A percentile compares a stretch with the other conserved stretches of the same genome.
Evolutionary conservation across 1,140 invertebrate genomes (phyloP).

Genomic region (Zaprionus africanus): DNA sequence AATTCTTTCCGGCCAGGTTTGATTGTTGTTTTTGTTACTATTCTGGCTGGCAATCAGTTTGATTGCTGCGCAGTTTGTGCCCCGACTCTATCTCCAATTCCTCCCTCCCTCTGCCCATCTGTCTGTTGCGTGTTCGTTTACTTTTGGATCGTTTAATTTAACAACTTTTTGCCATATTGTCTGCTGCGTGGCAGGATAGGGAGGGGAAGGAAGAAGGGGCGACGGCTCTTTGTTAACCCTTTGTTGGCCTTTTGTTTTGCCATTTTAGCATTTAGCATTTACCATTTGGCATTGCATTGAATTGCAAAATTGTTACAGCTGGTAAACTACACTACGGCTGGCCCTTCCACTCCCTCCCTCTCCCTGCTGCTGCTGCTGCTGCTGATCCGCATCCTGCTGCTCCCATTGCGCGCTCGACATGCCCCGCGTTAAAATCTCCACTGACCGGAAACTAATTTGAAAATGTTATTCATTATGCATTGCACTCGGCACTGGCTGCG

Average conservation of each 20-base stretch:
- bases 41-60: conserved; percentile 32
- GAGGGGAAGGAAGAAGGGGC: background rate
- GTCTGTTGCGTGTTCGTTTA: conserved; percentile 13
- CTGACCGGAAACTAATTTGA: conserved; percentile 82
- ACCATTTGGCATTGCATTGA: conserved; percentile 32
- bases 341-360: background rate
- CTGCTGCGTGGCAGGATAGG: background rate
- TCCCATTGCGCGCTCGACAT: conserved; percentile 62
- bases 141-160: conserved; percentile 30
- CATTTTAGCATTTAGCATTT: conserved; percentile 30
- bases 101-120: background rate
- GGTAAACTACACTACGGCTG: background rate
- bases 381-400: background rate
- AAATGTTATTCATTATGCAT: conserved; percentile 82
- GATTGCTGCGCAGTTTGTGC: conserved; percentile 23
- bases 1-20: conserved; percentile 22
- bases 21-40: background rate
- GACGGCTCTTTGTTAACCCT: conserved; percentile 3
- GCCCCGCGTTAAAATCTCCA: conserved; percentile 75
- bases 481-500: conserved; percentile 33
- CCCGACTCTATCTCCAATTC: too few species aligned
- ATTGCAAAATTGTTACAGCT: conserved; percentile 40
- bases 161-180: conserved; percentile 22
- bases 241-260: conserved; percentile 39
- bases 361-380: too few species aligned